Evolutionary conservation across 1,140 invertebrate species (phyloP), one percentile per base, ranked within the genome.

Genomic region (Bacillus rossius): DNA sequence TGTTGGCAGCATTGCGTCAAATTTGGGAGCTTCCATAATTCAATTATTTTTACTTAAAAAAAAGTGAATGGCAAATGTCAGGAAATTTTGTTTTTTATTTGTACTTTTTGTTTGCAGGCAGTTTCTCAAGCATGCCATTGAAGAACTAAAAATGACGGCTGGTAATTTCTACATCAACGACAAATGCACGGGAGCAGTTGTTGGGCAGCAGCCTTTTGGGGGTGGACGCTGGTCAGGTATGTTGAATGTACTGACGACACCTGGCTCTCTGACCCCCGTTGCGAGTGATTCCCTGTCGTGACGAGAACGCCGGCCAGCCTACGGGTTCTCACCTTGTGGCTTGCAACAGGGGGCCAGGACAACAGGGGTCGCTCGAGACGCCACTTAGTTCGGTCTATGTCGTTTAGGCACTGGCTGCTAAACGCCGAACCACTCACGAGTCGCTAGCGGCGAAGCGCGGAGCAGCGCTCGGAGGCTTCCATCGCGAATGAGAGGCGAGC

Each of bases 161-260:
- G 97, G 97, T 25, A 99, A 99, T 77, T 97, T 99, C 74, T 99
- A 99, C 71, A 84, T 99, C 38, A 99, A 99, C 70, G 96, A 99
- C 72, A 99, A 99, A 77, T 97, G 92, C 0, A 99, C 98, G 8
- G 98, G 97, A 0, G 94, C 96, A 41, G 92, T 99, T 2, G 97
- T 99, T 7, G 96, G 94, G 0, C 97, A 99, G 71, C 98, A 99
- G 73, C 98, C 98, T 2, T 99, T 99, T 72, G 98, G 98, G 34
- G 97, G 96, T 26, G 87, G 89, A 23, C 82, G 95, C 67, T 85
- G 95, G 79, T 99, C 96, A 49, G 92, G 86, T 88, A 8, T 52
- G 2, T 52, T 19, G 5, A 22, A 4, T 17, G 17, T 19, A n/a
- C 22, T 45, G 42, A 45, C 13, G n/a, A n/a, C n/a, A n/a, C n/a